Percentiles rank a stretch among this genome's conserved stretches.
phyloP scores from a whole-genome alignment of 2,888 invertebrate genomes.

The Liposcelis brunnea region DNA sequence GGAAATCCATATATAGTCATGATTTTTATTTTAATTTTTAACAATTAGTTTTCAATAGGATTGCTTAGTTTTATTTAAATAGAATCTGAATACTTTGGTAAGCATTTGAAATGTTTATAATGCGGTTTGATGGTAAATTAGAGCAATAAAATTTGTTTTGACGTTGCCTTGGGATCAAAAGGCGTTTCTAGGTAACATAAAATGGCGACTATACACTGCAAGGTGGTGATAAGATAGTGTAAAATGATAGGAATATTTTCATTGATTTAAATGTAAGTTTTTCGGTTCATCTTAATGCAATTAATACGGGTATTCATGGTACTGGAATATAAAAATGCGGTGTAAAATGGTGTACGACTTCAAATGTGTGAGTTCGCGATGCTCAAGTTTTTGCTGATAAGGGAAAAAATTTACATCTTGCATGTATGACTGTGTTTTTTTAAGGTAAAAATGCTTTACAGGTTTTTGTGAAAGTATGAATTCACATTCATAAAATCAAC shows the following conservation, averaged over 20 bases:
- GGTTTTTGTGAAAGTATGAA: too few relatives aligned
- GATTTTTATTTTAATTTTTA: conserved; percentile 1
- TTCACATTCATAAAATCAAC: too few relatives aligned
- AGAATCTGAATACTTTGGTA: neutral
- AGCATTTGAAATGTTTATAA: neutral
- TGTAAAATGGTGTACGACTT: too few relatives aligned
- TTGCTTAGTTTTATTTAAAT: neutral
- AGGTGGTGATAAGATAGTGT: conserved; percentile 3
- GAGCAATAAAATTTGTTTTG: conserved; percentile 6
- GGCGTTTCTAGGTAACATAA: conserved; percentile 8
- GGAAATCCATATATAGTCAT: neutral
- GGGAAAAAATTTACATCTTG: too few relatives aligned
- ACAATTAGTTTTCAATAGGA: neutral
- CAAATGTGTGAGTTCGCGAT: too few relatives aligned
- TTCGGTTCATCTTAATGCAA: neutral
- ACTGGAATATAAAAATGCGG: too few relatives aligned
- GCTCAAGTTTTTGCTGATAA: too few relatives aligned
- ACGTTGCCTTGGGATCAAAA: conserved; percentile 6
- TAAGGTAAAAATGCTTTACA: too few relatives aligned
- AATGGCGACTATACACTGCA: conserved; percentile 4
- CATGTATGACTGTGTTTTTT: too few relatives aligned
- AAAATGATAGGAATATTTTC: neutral
- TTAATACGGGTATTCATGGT: too few relatives aligned
- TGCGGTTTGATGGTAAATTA: neutral
- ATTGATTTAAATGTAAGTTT: neutral